Base-by-base conservation (phyloP, 2,113 vertebrate genomes). In the Octodon degus region DNA sequence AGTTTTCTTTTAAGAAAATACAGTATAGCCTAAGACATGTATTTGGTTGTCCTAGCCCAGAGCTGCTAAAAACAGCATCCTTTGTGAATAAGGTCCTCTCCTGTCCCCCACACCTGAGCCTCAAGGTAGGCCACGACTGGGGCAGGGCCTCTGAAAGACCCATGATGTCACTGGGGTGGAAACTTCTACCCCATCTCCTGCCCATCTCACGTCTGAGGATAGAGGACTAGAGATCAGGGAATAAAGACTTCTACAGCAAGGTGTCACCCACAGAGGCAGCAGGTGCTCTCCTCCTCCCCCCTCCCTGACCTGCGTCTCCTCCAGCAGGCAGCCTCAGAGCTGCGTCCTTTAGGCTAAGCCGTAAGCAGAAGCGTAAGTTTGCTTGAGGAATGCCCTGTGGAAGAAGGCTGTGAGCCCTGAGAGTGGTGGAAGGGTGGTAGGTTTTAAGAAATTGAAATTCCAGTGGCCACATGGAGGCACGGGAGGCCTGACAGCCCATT, bases 241-340 rank as follows among this genome's bases (percentile, higher is more conserved):
- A 34, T 53, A 17, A 30, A 47, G 67, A 25, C 34, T 63, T 67
- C 17, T 74, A 74, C 24, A n/a, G 62, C 24, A 77, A 77, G 53
- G 24, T 2, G 76, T 2, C 16, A 43, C 14, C 7, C n/a, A 27
- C 1, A n/a, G 62, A 7, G 27, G 12, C 8, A 81, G 0, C 13
- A 13, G 16, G 27, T 17, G 9, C 8, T 10, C 10, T 2, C 2
- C 14, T 47, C 8, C 50, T 30, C 6, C 14, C 6, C 4, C 34
- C 2, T 8, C 10, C 24, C 74, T 20, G 24, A 7, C 53, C 43
- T 40, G 4, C 10, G 2, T 25, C 62, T 67, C 62, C 68, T 87
- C 50, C 22, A 50, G 22, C 27, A 11, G 34, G 30, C 58, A 32
- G 24, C 30, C 53, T 14, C 76, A 82, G 50, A 86, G 60, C 0